Percentiles rank a stretch among this genome's conserved stretches.
Evolutionary conservation across 2,888 invertebrate genomes (phyloP).

Genomic region (Lasioglossum pauxillum): DNA sequence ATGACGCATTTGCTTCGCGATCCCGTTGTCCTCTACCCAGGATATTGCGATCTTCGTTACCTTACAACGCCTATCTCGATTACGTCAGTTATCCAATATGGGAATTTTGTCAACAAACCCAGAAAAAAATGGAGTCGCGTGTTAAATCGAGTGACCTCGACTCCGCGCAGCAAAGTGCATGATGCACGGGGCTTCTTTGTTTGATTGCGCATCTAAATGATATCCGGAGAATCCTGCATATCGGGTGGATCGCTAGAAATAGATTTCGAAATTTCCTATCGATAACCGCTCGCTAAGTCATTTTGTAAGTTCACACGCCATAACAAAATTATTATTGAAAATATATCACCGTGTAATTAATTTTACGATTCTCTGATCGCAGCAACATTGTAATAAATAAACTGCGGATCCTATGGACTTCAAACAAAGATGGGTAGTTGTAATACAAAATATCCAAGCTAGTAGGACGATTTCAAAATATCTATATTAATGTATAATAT

Average conservation of each 20-base stretch:
- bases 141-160: background rate
- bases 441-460: background rate
- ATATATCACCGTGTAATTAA: background rate
- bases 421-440: background rate
- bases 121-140: constrained; percentile 57
- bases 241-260: background rate
- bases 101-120: constrained; percentile 63
- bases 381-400: background rate
- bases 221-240: background rate
- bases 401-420: background rate
- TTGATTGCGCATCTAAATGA: background rate
- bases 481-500: too few species aligned
- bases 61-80: constrained; percentile 58
- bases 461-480: background rate
- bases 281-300: background rate
- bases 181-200: background rate
- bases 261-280: background rate
- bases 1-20: constrained; percentile 52
- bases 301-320: background rate
- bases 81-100: constrained; percentile 58
- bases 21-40: constrained; percentile 79
- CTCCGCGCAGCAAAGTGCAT: too few species aligned
- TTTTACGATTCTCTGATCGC: background rate
- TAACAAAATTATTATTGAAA: background rate
- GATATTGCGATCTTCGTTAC: constrained; percentile 75